phyloP scores from a whole-genome alignment of 2,113 vertebrate species.

The Pao palembangensis region DNA sequence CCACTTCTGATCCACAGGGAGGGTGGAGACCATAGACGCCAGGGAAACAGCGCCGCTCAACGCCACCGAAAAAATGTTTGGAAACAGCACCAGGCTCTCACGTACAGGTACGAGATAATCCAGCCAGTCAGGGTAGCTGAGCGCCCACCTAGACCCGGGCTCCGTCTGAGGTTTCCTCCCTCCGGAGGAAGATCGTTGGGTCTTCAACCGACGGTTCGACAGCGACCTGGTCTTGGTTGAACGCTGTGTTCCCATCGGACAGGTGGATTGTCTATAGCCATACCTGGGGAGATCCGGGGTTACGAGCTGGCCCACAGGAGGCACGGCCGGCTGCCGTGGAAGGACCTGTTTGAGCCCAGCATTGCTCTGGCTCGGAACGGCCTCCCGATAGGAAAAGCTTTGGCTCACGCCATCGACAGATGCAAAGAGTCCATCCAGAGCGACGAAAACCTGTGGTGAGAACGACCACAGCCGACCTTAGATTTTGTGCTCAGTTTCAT shows the following conservation, averaged over 20 bases:
- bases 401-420: conserved; percentile 79
- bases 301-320: conserved; percentile 90
- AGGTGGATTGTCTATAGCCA: conserved; percentile 92
- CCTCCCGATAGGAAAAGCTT: conserved; percentile 82
- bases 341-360: conserved; percentile 87
- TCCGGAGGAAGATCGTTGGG: no score
- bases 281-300: conserved; percentile 92
- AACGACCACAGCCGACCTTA: background rate
- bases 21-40: conserved; percentile 89
- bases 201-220: no score
- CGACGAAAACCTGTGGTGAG: conserved; percentile 83
- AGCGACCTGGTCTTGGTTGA: no score
- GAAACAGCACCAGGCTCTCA: conserved; percentile 80
- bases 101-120: conserved; percentile 74
- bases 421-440: conserved; percentile 71
- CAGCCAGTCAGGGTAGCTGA: background rate
- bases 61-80: conserved; percentile 80
- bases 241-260: conserved; percentile 8
- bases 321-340: conserved; percentile 89
- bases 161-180: no score
- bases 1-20: conserved; percentile 72
- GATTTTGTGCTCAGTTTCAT: no score
- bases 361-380: conserved; percentile 86
- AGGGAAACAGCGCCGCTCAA: conserved; percentile 86
- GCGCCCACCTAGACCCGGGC: no score